phyloP scores from a whole-genome alignment of 1,140 invertebrate genomes.

The Planococcus citri region DNA sequence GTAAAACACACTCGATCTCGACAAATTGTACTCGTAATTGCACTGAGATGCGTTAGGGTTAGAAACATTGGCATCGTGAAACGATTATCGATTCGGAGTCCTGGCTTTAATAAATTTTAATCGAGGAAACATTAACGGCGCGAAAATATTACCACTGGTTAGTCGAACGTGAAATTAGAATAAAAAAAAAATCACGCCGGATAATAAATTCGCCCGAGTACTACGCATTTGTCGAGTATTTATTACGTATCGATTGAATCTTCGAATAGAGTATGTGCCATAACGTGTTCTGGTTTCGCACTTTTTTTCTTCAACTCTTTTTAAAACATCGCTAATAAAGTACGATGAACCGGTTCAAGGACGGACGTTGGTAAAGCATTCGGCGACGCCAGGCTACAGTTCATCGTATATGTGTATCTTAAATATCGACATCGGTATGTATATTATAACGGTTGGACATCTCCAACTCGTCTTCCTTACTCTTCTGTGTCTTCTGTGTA shows the following conservation, averaged over 20 bases:
- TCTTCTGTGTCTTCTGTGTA: not conserved
- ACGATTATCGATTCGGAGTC: not conserved
- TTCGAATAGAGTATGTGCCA: no score
- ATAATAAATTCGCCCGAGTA: not conserved
- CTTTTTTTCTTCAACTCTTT: not conserved
- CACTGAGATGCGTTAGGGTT: not conserved
- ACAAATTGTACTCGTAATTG: not conserved
- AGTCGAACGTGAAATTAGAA: not conserved
- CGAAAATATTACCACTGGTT: not conserved
- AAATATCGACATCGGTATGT: not conserved
- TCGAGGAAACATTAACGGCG: not conserved
- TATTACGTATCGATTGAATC: not conserved
- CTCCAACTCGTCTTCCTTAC: no score
- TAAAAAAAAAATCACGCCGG: not conserved
- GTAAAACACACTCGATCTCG: not conserved
- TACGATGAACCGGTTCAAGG: constrained; percentile 1
- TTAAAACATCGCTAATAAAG: not conserved
- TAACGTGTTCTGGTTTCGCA: constrained; percentile 1
- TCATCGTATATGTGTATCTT: no score
- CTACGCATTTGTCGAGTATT: not conserved
- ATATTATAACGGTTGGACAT: not conserved
- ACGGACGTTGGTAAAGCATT: not conserved
- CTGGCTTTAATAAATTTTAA: not conserved
- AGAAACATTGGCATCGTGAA: no score
- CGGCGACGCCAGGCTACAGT: not conserved